Percentiles rank a stretch among this genome's conserved stretches.
Conservation (phyloP, 2,888 invertebrate genomes). For the Pheosia gnoma region DNA sequence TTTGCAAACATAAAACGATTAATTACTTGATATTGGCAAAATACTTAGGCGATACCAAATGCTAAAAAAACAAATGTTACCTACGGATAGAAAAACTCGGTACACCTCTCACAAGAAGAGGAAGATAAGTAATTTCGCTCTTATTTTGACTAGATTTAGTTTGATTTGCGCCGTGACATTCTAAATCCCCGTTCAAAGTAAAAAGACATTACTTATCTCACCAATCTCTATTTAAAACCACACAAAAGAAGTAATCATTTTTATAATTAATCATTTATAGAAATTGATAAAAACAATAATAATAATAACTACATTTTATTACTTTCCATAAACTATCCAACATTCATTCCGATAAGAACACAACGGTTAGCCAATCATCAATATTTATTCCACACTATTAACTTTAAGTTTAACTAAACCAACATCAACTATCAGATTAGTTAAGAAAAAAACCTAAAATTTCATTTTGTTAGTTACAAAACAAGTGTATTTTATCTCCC, state of each 20-base stretch:
- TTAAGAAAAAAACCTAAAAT: slow-evolving; percentile 24
- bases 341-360: not conserved
- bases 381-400: slow-evolving; percentile 4
- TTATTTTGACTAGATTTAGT: no score
- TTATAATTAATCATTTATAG: not conserved
- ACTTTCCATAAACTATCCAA: not conserved
- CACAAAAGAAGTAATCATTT: not conserved
- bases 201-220: not conserved
- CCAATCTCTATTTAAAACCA: not conserved
- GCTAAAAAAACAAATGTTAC: no score
- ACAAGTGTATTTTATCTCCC: slow-evolving; percentile 30
- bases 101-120: no score
- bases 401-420: not conserved
- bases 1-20: no score
- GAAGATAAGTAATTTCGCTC: no score
- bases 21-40: no score
- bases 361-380: not conserved
- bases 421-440: slow-evolving; percentile 27
- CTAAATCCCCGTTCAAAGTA: no score
- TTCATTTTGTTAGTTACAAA: slow-evolving; percentile 15
- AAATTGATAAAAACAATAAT: not conserved
- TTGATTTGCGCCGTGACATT: no score
- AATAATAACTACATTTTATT: not conserved
- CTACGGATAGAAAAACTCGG: no score
- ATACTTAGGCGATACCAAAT: no score